Percentiles rank a stretch among this genome's conserved stretches.
Evolutionary conservation across 2,113 vertebrate species (phyloP).

Genomic region (Anas platyrhynchos): DNA sequence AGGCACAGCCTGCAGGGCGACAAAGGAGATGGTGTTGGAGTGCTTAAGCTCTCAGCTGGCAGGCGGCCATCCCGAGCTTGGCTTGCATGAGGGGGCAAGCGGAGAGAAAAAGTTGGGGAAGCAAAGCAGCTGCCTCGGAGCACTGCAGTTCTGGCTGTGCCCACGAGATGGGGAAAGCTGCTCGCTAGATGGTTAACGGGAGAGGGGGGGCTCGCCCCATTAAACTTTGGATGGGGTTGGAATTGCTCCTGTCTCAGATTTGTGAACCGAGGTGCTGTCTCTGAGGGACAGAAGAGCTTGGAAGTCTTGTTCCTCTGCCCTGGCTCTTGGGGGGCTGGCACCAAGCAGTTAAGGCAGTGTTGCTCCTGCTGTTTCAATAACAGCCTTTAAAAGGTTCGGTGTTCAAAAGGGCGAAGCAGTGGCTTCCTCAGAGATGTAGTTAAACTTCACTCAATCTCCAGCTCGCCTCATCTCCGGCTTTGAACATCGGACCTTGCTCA

Average conservation of each 20-base stretch:
- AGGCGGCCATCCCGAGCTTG: slow-evolving; percentile 46
- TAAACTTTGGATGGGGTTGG: background rate
- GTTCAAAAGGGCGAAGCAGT: background rate
- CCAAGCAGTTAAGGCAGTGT: background rate
- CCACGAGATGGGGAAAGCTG: slow-evolving; percentile 53
- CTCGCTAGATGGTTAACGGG: background rate
- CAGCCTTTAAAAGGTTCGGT: background rate
- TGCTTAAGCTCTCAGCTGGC: slow-evolving; percentile 50
- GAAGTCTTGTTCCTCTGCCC: background rate
- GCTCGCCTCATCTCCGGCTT: background rate
- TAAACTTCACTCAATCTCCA: background rate
- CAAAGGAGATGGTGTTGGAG: slow-evolving; percentile 52
- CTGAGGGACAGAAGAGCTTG: background rate
- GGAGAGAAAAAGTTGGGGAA: slow-evolving; percentile 34
- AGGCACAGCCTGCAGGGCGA: slow-evolving; percentile 51
- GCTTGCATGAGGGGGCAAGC: background rate
- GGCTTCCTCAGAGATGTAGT: background rate
- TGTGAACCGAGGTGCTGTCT: background rate
- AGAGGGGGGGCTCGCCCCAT: rapidly evolving
- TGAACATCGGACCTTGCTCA: background rate
- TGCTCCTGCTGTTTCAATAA: background rate
- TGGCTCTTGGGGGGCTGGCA: background rate
- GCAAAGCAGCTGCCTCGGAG: slow-evolving; percentile 1
- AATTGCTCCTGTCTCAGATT: background rate
- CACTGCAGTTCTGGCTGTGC: slow-evolving; percentile 42